Base-by-base conservation (phyloP, 2,113 vertebrate genomes). In the Marmota monax region DNA sequence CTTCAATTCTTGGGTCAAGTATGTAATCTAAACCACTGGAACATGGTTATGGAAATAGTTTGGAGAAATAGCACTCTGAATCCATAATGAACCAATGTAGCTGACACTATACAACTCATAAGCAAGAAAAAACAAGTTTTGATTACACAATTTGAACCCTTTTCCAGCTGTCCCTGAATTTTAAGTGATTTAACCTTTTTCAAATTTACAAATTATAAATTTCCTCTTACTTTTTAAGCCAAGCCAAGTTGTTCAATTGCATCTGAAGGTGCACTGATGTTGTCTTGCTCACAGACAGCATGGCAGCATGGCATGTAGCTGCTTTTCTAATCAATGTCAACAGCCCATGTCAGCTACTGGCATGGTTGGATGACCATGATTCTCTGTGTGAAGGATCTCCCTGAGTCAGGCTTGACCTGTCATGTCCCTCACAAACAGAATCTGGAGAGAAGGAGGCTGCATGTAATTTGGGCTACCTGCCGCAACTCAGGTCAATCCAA, bases 401-500 rank as follows among this genome's bases (percentile, higher is more conserved):
- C 53, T 25, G 23, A 90, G 32, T 84, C 48, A 82, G 90, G 32
- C 4, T 56, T 20, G 37, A 42, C 69, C 70, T 76, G 27, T 89
- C 65, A 65, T 87, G 51, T 9, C 34, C 7, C 13, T 80, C 84
- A 67, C 72, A 22, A 84, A 93, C 3, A 91, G n/a, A 90, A 86
- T 48, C 25, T 53, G 5, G 14, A 88, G 29, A 78, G 6, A 92
- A 96, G 27, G 16, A 90, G 61, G 58, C 14, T 8, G 29, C 14
- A 51, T 63, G 18, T 14, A 51, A 72, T 67, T 89, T 79, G 80
- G 32, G 17, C 61, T 89, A 7, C 37, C 23, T 92, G 29, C 23
- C 80, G 78, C 53, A 96, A 93, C 65, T 88, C 73, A 82, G 18
- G 91, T 56, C 58, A 88, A 45, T 17, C 48, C 22, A 82, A 76